Percentiles rank a stretch among this genome's conserved stretches.
These are phyloP conservation scores for Indicator indicator DNA, from an alignment of 2,113 vertebrate species.

Conservation along the genomic window DNA sequence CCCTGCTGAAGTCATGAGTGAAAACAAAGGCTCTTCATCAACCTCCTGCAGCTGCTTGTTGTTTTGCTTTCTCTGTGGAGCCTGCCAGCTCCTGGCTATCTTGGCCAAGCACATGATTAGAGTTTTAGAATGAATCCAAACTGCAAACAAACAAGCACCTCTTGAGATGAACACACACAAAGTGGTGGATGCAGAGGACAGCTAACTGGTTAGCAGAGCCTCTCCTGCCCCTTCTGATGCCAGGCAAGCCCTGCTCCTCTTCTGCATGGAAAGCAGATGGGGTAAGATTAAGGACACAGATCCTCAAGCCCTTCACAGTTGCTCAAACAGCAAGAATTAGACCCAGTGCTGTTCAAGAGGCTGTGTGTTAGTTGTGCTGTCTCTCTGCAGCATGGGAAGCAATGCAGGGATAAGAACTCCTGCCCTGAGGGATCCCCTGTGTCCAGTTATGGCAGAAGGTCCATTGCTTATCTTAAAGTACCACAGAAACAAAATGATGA, in stretches of 20 bases:
- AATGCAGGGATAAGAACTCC: background rate
- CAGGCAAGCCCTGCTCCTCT: background rate
- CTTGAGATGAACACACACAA: slow-evolving; percentile 2
- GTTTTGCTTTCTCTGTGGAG: slow-evolving; percentile 39
- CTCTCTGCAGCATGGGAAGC: background rate
- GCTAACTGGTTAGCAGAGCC: background rate
- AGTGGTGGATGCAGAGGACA: background rate
- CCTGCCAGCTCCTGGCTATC: slow-evolving; percentile 45
- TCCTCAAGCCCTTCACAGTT: background rate
- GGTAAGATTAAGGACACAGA: background rate
- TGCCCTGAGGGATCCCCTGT: background rate
- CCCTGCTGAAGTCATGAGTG: slow-evolving; percentile 32
- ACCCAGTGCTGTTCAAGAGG: background rate
- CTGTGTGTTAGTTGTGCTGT: background rate
- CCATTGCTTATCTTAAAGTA: background rate
- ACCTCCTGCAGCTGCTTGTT: slow-evolving; percentile 59
- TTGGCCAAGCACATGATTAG: slow-evolving; percentile 50
- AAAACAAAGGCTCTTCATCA: slow-evolving; percentile 66
- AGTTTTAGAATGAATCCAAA: slow-evolving; percentile 26
- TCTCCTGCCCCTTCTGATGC: background rate
- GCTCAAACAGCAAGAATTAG: background rate
- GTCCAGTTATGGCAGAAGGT: background rate
- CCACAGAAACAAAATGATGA: background rate
- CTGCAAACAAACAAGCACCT: slow-evolving; percentile 47
- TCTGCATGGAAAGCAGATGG: slow-evolving; percentile 2